These are phyloP conservation scores for Automeris io DNA, from an alignment of 2,888 invertebrate species.

Conservation along the genomic window DNA sequence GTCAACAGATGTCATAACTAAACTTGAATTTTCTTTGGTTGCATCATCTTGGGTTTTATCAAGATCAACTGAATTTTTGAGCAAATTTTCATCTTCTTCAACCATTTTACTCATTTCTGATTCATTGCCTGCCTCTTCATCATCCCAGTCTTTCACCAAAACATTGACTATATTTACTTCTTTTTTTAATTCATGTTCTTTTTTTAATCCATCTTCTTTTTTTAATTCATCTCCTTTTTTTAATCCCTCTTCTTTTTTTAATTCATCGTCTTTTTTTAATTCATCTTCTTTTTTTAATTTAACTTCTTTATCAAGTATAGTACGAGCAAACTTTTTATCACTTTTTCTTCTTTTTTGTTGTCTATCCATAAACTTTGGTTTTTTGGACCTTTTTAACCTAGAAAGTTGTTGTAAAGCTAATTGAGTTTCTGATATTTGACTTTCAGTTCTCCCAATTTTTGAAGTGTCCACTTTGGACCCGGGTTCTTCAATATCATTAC, in stretches of 20 bases:
- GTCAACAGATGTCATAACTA: slow-evolving; percentile 28
- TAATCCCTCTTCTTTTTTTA: slow-evolving; percentile 7
- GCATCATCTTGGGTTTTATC: slow-evolving; percentile 23
- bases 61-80: slow-evolving; percentile 22
- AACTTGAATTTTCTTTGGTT: slow-evolving; percentile 25
- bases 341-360: slow-evolving; percentile 20
- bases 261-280: slow-evolving; percentile 16
- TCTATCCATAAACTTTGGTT: slow-evolving; percentile 19
- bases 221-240: slow-evolving; percentile 11
- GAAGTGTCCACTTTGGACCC: slow-evolving; percentile 18
- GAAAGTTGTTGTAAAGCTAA: slow-evolving; percentile 57
- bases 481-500: slow-evolving; percentile 46
- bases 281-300: no score
- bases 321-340: slow-evolving; percentile 16
- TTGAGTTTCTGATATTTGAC: slow-evolving; percentile 41
- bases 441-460: slow-evolving; percentile 7
- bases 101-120: slow-evolving; percentile 23
- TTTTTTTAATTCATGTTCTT: slow-evolving; percentile 19
- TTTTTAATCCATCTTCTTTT: slow-evolving; percentile 10
- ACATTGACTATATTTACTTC: slow-evolving; percentile 63
- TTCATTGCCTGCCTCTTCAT: slow-evolving; percentile 48
- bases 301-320: no score
- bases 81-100: slow-evolving; percentile 26
- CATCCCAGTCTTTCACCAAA: slow-evolving; percentile 74
- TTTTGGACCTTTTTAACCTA: slow-evolving; percentile 34